A percentile compares a stretch with the other conserved stretches of the same genome.
Conservation (phyloP, 2,113 vertebrate genomes). For the Gavia stellata region DNA sequence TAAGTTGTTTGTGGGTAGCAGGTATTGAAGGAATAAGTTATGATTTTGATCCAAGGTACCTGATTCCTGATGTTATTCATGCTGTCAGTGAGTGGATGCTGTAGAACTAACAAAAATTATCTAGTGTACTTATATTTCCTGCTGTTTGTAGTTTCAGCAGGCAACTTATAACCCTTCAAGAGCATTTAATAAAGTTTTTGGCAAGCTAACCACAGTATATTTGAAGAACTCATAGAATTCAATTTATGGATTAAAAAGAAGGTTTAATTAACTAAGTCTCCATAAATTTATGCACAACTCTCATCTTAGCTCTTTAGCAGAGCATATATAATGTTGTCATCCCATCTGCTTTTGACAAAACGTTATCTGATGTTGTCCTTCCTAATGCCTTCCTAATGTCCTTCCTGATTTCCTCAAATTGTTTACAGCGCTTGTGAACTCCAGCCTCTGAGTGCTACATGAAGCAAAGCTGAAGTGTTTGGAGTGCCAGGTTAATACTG, state of each 20-base stretch:
- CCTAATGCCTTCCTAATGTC: neutral
- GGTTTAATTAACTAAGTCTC: neutral
- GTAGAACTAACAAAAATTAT: neutral
- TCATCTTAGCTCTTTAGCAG: neutral
- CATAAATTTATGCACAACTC: neutral
- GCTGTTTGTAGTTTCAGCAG: neutral
- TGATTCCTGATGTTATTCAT: neutral
- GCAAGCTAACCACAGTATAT: neutral
- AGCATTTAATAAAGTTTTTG: conserved; percentile 3
- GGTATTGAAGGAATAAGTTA: neutral
- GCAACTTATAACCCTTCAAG: neutral
- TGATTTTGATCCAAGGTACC: neutral
- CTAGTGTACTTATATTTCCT: neutral
- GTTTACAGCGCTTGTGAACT: neutral
- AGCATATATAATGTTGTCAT: neutral
- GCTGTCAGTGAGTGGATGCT: neutral
- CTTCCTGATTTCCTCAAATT: neutral
- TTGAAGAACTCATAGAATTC: neutral
- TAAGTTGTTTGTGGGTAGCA: neutral
- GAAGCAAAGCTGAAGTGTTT: neutral
- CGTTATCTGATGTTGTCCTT: neutral
- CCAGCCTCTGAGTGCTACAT: neutral
- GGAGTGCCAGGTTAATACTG: neutral
- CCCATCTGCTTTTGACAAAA: neutral
- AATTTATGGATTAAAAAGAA: neutral